phyloP scores from a whole-genome alignment of 35 echinoderm and acorn worm species.

The Apostichopus californicus region DNA sequence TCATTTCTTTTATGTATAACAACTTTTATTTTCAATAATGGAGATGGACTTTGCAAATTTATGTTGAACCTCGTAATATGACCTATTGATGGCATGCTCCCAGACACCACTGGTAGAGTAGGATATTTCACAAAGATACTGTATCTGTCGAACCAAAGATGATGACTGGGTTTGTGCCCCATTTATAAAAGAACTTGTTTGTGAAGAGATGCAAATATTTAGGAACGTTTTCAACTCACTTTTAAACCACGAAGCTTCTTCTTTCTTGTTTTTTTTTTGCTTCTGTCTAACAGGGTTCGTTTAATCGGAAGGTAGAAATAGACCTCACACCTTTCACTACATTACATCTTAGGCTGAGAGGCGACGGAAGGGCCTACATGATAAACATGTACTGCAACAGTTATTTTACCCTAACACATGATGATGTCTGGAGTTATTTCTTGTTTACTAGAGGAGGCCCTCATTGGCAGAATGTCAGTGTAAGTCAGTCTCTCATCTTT shows the following conservation, averaged over 20 bases:
- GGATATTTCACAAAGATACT: no score
- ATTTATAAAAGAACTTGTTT: no score
- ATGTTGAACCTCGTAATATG: no score
- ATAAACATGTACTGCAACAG: slow-evolving; percentile 79
- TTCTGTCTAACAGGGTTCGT: slow-evolving; percentile 64
- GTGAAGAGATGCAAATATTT: no score
- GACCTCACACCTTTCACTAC: slow-evolving; percentile 85
- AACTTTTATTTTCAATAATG: no score
- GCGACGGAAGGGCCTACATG: slow-evolving; percentile 94
- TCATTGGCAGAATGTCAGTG: slow-evolving; percentile 94
- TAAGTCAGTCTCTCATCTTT: slow-evolving; percentile 41
- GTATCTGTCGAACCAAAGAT: no score
- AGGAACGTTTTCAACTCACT: background rate
- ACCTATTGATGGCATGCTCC: no score
- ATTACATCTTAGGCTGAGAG: slow-evolving; percentile 68
- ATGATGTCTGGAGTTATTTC: slow-evolving; percentile 95
- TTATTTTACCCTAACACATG: slow-evolving; percentile 75
- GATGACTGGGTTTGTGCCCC: no score
- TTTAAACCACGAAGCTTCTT: background rate
- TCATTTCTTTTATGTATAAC: no score
- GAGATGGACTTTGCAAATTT: no score
- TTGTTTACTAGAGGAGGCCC: slow-evolving; percentile 95
- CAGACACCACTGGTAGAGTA: no score
- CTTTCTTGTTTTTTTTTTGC: background rate
- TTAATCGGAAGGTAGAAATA: slow-evolving; percentile 72